Percentiles rank a stretch among this genome's conserved stretches.
These are phyloP conservation scores for Dendrophyllia cribrosa DNA, from an alignment of 64 coral and sea anemone genomes.

Conservation along the genomic window DNA sequence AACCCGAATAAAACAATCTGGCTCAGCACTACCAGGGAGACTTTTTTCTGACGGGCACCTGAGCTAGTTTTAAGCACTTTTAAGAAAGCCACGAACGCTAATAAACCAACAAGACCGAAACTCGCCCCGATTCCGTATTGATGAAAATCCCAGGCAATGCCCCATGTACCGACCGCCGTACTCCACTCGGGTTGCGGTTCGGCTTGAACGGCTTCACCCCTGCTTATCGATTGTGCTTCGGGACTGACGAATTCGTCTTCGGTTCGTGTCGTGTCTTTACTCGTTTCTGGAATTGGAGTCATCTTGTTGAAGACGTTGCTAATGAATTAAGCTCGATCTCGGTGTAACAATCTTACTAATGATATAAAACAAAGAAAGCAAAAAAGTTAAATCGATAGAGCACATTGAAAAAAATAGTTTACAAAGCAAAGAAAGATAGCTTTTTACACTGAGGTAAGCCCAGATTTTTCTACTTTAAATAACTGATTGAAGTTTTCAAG, in stretches of 20 bases:
- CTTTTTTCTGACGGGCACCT: conserved; percentile 15
- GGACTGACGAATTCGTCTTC: not conserved
- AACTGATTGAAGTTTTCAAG: too few species aligned
- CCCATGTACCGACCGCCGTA: conserved; percentile 17
- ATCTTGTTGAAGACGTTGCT: not conserved
- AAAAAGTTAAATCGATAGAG: too few species aligned
- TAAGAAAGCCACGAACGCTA: not conserved
- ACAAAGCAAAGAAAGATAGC: too few species aligned
- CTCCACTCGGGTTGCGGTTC: conserved; percentile 60
- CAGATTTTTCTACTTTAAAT: too few species aligned
- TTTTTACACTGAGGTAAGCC: too few species aligned
- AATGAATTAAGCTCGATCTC: not conserved
- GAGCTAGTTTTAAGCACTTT: not conserved
- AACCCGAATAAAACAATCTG: conserved; percentile 19
- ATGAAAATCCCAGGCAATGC: conserved; percentile 53
- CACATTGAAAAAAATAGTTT: too few species aligned
- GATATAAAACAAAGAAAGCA: too few species aligned
- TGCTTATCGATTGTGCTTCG: not conserved
- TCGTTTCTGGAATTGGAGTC: conserved; percentile 1
- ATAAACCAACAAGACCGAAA: conserved; percentile 13
- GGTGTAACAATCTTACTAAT: not conserved
- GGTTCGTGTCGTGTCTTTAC: not conserved
- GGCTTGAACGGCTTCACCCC: not conserved
- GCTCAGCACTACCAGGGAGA: conserved; percentile 30
- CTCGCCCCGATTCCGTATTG: conserved; percentile 46